phyloP scores from a whole-genome alignment of 2,888 invertebrate genomes.

The Rhorus exstirpatorius region DNA sequence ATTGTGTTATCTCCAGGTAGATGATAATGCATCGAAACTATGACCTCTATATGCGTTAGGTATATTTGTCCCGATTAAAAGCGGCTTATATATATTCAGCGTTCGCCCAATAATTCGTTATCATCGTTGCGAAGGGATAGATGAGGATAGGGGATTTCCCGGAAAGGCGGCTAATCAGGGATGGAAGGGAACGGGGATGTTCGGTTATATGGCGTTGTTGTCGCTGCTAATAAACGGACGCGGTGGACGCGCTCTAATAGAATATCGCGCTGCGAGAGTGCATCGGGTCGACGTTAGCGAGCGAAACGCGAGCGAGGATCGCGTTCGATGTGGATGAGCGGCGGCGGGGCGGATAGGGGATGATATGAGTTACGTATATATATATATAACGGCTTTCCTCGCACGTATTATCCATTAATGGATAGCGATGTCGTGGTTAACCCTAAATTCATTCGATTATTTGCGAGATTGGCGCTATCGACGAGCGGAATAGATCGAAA shows the following conservation, averaged over 20 bases:
- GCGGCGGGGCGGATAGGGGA: conserved; percentile 40
- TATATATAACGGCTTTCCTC: conserved; percentile 73
- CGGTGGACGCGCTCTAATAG: conserved; percentile 77
- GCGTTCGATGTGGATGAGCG: not conserved
- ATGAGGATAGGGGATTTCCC: conserved; percentile 30
- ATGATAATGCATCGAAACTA: conserved; percentile 20
- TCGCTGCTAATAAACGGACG: conserved; percentile 82
- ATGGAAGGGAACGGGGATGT: not conserved
- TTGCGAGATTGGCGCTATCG: conserved; percentile 76
- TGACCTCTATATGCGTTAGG: not conserved
- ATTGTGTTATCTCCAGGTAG: conserved; percentile 14
- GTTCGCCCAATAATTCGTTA: conserved; percentile 50
- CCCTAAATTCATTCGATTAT: conserved; percentile 82
- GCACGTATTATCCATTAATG: conserved; percentile 81
- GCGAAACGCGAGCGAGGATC: conserved; percentile 38
- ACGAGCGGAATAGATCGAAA: conserved; percentile 60
- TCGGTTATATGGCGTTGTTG: conserved; percentile 71
- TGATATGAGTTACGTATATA: conserved; percentile 67
- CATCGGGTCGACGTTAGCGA: conserved; percentile 60
- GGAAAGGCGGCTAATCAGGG: conserved; percentile 62
- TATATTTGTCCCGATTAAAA: conserved; percentile 52
- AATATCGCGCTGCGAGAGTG: conserved; percentile 75
- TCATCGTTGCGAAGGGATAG: conserved; percentile 30
- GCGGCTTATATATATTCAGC: conserved; percentile 58
- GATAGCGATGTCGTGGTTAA: conserved; percentile 80